phyloP scores from a whole-genome alignment of 92 coral and sea anemone genomes.

The Plumapathes pennacea region DNA sequence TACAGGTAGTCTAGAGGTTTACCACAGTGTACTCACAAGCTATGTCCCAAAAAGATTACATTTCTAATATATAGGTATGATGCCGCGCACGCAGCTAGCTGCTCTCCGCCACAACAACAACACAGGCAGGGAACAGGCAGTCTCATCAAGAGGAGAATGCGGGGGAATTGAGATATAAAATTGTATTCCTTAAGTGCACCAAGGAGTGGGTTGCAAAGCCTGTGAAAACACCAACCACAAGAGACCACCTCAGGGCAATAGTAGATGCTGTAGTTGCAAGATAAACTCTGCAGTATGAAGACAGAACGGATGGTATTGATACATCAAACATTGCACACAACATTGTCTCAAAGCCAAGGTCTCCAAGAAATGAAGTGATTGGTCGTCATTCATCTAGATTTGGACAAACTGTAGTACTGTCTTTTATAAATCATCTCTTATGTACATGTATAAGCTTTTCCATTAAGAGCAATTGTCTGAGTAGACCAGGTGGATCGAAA shows the following conservation, averaged over 20 bases:
- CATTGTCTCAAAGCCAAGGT: slow-evolving; percentile 13
- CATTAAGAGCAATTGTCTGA: too few relatives aligned
- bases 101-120: slow-evolving; percentile 30
- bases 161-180: slow-evolving; percentile 11
- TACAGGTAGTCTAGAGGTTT: slow-evolving; percentile 23
- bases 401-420: too few relatives aligned
- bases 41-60: slow-evolving; percentile 35
- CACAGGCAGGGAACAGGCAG: slow-evolving; percentile 25
- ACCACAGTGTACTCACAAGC: slow-evolving; percentile 28
- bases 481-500: too few relatives aligned
- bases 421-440: too few relatives aligned
- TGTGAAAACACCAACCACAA: background rate
- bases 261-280: slow-evolving; percentile 10
- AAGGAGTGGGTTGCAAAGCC: slow-evolving; percentile 37
- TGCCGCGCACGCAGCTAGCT: slow-evolving; percentile 30
- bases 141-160: slow-evolving; percentile 11
- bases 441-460: too few relatives aligned
- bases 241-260: slow-evolving; percentile 13
- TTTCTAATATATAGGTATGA: slow-evolving; percentile 23
- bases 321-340: slow-evolving; percentile 6
- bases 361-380: slow-evolving; percentile 1
- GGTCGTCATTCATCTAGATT: slow-evolving; percentile 10
- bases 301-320: slow-evolving; percentile 19
- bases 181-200: slow-evolving; percentile 17
- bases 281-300: slow-evolving; percentile 5